A percentile compares a stretch with the other conserved stretches of the same genome.
phyloP scores from a whole-genome alignment of 2,888 invertebrate species.

The Napeogenes sylphis region DNA sequence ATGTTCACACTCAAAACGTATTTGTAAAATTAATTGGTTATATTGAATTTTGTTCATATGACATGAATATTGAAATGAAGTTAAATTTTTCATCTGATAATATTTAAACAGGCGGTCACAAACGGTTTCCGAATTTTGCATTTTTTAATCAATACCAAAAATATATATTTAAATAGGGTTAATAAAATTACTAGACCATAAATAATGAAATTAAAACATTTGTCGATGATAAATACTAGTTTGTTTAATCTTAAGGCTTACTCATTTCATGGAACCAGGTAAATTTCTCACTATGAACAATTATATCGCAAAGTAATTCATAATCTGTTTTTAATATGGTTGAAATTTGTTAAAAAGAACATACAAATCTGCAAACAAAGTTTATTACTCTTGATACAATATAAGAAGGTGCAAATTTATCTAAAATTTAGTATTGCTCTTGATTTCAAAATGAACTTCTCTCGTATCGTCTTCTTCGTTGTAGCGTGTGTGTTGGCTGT shows the following conservation, averaged over 20 bases:
- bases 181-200: too few relatives aligned
- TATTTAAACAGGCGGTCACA: too few relatives aligned
- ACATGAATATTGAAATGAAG: too few relatives aligned
- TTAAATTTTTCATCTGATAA: too few relatives aligned
- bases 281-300: not conserved
- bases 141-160: too few relatives aligned
- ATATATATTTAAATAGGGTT: too few relatives aligned
- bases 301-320: not conserved
- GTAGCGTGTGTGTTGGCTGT: constrained; percentile 42
- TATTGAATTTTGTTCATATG: too few relatives aligned
- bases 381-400: constrained; percentile 5
- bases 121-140: too few relatives aligned
- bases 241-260: not conserved
- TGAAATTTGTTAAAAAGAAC: not conserved
- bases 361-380: constrained; percentile 1
- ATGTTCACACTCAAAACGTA: too few relatives aligned
- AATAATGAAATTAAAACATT: not conserved
- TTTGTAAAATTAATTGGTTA: too few relatives aligned
- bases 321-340: not conserved
- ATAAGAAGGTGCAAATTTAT: constrained; percentile 8
- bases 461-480: constrained; percentile 42
- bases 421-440: not conserved
- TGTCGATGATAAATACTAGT: not conserved
- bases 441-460: constrained; percentile 42
- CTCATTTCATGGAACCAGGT: constrained; percentile 10